Evolutionary conservation across 2,797 vertebrate genomes (phyloP).

Genomic region (Pteronotus mesoamericanus): DNA sequence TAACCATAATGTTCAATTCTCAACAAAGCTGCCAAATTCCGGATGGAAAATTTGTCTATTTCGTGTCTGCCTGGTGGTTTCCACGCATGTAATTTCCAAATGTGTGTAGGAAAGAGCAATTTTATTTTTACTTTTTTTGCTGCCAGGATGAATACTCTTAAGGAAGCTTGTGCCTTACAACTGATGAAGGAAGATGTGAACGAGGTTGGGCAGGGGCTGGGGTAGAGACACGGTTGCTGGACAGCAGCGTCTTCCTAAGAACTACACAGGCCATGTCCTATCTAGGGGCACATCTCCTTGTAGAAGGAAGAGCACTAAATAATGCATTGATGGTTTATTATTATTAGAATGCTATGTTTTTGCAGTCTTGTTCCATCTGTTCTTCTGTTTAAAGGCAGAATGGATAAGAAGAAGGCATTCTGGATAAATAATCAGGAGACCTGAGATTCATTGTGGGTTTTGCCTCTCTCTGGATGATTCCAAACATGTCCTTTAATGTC

Average conservation of each 20-base stretch:
- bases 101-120: not conserved
- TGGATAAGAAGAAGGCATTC: not conserved
- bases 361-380: not conserved
- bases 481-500: not conserved
- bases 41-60: constrained; percentile 17
- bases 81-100: constrained; percentile 44
- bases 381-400: not conserved
- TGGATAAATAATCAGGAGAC: not conserved
- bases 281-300: not conserved
- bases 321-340: not conserved
- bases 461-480: not conserved
- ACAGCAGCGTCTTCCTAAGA: not conserved
- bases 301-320: not conserved
- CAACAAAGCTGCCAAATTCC: constrained; percentile 44
- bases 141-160: not conserved
- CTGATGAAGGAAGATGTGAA: not conserved
- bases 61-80: constrained; percentile 27
- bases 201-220: not conserved
- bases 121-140: not conserved
- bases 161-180: not conserved
- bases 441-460: not conserved
- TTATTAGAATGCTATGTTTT: not conserved
- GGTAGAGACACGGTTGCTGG: not conserved
- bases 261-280: not conserved
- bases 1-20: not conserved